A percentile compares a stretch with the other conserved stretches of the same genome.
Evolutionary conservation across 2,888 invertebrate genomes (phyloP).

Genomic region (Scaptomyza flava): DNA sequence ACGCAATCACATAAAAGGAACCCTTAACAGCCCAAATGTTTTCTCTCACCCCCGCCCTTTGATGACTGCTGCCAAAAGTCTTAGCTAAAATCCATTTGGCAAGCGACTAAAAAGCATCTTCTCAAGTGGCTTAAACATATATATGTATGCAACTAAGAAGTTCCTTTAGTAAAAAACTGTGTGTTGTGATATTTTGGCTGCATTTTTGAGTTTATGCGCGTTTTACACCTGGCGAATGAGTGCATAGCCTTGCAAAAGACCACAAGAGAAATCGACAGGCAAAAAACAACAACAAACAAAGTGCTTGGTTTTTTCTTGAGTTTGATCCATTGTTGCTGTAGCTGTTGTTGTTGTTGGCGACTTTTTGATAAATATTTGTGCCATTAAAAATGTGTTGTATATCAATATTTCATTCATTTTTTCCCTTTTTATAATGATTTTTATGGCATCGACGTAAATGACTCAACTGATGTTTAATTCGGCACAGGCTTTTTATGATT

Average conservation of each 20-base stretch:
- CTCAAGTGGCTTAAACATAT: constrained; percentile 34
- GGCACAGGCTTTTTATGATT: constrained; percentile 17
- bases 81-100: constrained; percentile 55
- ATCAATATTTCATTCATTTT: neutral
- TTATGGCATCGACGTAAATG: constrained; percentile 29
- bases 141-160: constrained; percentile 4
- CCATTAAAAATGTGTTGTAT: constrained; percentile 33
- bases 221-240: constrained; percentile 24
- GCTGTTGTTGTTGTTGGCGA: neutral
- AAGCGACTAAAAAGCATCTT: constrained; percentile 46
- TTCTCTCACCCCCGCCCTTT: neutral
- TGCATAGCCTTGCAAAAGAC: constrained; percentile 46
- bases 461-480: constrained; percentile 12
- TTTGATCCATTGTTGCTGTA: constrained; percentile 25
- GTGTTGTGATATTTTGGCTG: constrained; percentile 37
- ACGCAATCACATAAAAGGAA: constrained; percentile 10
- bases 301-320: constrained; percentile 23
- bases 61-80: constrained; percentile 31
- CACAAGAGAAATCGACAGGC: constrained; percentile 39
- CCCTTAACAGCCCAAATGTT: constrained; percentile 5
- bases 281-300: constrained; percentile 25
- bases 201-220: constrained; percentile 39
- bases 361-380: constrained; percentile 38
- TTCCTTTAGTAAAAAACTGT: constrained; percentile 19
- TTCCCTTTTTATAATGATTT: constrained; percentile 24